Evolutionary conservation across 2,797 vertebrate species (phyloP).

Genomic region (Loris lydekkerianus): DNA sequence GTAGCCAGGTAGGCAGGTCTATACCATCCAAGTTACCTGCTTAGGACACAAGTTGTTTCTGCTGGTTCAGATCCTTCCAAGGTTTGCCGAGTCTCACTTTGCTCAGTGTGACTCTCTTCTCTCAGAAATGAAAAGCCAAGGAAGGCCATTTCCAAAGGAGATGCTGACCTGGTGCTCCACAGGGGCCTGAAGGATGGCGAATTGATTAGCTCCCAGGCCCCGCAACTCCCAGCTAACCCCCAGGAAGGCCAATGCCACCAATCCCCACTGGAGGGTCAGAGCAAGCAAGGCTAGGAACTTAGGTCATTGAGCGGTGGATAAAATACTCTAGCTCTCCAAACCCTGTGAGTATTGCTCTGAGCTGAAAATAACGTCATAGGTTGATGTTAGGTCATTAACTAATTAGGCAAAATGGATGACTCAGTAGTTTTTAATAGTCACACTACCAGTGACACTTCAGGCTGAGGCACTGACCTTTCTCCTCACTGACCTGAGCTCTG

Average conservation of each 20-base stretch:
- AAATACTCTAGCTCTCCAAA: slow-evolving; percentile 87
- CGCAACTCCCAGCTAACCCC: slow-evolving; percentile 88
- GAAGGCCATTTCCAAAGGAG: slow-evolving; percentile 71
- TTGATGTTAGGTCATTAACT: slow-evolving; percentile 84
- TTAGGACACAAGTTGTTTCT: slow-evolving; percentile 25
- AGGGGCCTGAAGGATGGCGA: slow-evolving; percentile 74
- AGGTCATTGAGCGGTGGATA: slow-evolving; percentile 91
- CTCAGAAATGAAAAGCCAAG: slow-evolving; percentile 55
- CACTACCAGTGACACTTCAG: background rate
- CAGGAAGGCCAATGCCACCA: slow-evolving; percentile 89
- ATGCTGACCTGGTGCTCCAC: slow-evolving; percentile 82
- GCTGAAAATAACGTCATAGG: slow-evolving; percentile 74
- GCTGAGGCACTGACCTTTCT: slow-evolving; percentile 12
- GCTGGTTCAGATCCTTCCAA: slow-evolving; percentile 60
- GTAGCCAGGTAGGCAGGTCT: background rate
- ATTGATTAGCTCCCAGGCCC: slow-evolving; percentile 81
- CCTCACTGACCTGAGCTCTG: slow-evolving; percentile 34
- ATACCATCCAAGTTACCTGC: background rate
- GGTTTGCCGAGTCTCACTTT: slow-evolving; percentile 41
- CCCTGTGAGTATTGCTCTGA: slow-evolving; percentile 85
- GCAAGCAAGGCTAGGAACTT: slow-evolving; percentile 87
- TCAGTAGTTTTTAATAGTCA: slow-evolving; percentile 77
- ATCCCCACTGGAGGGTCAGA: slow-evolving; percentile 89
- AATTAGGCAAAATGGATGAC: slow-evolving; percentile 86
- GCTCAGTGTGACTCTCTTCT: background rate